Base-by-base conservation (phyloP, 1,140 invertebrate species). In the Polyergus mexicanus region DNA sequence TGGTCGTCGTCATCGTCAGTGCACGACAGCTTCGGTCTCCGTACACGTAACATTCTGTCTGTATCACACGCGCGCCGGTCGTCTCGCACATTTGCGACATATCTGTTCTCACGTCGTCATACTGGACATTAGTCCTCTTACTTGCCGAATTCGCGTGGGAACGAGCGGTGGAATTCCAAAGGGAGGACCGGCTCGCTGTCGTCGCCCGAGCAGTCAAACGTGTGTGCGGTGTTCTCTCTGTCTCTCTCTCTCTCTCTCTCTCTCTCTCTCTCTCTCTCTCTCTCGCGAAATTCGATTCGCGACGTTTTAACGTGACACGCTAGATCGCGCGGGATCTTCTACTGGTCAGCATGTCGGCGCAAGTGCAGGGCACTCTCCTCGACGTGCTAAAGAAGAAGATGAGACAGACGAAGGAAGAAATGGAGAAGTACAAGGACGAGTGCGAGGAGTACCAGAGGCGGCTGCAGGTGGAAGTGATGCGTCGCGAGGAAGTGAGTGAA, bases 351-450 rank as follows among this genome's bases (percentile, higher is more conserved):
- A 98, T 98, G 97, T 97, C 97, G 96, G 97, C 97, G 92, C 98
- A 97, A 96, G 97, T 98, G 95, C 97, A 98, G 95, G 98, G 98
- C 92, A 97, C 97, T 91, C 96, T 99, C 88, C 96, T 99, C 93
- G 98, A 99, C 96, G 98, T 99, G 91, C 96, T 99, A 89, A 99
- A 99, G 97, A 99, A 99, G 97, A 99, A 99, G 97, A 99, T 99
- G 99, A 97, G 98, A 91, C 98, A 98, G 94, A 98, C 99, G 86
- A 99, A 99, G 96, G 98, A 99, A 94, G 99, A 99, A 96, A 98
- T 98, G 97, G 99, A 99, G 95, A 97, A 98, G 95, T 98, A 98
- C 96, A 99, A 98, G 96, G 99, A 99, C 95, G 98, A 99, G 95
- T 98, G 97, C 94, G 98, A 99, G 95, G 98, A 99, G 94, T 97